Percentiles rank a stretch among this genome's conserved stretches.
Evolutionary conservation across 2,888 invertebrate genomes (phyloP).

Genomic region (Dicycla oo): DNA sequence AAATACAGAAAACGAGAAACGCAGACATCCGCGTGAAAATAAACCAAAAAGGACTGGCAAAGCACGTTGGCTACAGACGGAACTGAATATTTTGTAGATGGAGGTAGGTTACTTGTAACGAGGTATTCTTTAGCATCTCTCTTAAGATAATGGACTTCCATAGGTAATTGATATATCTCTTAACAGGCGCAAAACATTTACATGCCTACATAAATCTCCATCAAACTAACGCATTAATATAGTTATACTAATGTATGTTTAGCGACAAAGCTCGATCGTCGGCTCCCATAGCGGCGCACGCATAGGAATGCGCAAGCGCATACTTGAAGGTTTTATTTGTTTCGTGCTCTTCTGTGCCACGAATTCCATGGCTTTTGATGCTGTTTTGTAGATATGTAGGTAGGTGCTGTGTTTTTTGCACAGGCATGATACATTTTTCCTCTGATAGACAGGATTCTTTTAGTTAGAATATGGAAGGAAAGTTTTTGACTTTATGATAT

Average conservation of each 20-base stretch:
- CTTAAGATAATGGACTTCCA: too few species aligned
- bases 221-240: constrained; percentile 29
- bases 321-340: constrained; percentile 52
- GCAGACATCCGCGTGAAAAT: too few species aligned
- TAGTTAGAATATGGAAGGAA: not conserved
- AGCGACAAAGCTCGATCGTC: constrained; percentile 37
- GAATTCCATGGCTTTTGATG: constrained; percentile 33
- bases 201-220: constrained; percentile 23
- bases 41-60: too few species aligned
- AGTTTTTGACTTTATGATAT: too few species aligned
- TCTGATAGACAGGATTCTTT: not conserved
- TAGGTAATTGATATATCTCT: not conserved
- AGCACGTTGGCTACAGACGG: not conserved
- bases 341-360: constrained; percentile 41
- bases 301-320: constrained; percentile 64
- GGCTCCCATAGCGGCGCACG: constrained; percentile 66
- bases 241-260: constrained; percentile 33
- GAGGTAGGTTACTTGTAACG: not conserved
- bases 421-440: constrained; percentile 7
- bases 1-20: too few species aligned
- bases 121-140: not conserved
- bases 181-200: constrained; percentile 4
- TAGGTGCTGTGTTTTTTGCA: not conserved
- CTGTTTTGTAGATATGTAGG: constrained; percentile 19
- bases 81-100: not conserved